Conservation (phyloP, 2,113 vertebrate species). For the Nyctereutes procyonoides region DNA sequence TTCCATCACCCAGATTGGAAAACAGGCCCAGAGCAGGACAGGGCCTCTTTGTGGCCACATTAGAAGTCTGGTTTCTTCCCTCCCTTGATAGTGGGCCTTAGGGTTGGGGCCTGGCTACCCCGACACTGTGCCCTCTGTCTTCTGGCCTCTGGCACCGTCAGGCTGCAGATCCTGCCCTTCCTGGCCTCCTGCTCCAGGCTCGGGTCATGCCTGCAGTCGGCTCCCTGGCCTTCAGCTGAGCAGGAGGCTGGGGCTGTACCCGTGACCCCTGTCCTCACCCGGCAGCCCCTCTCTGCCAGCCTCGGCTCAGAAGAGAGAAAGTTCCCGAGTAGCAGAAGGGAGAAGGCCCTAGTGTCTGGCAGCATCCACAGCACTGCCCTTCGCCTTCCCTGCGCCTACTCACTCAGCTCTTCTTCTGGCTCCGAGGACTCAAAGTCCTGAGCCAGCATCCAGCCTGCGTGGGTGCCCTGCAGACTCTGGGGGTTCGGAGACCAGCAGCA, state of each 20-base stretch:
- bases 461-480: not conserved
- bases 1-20: not conserved
- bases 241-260: not conserved
- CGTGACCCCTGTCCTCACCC: not conserved
- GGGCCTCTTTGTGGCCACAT: not conserved
- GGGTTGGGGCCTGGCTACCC: not conserved
- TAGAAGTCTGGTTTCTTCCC: not conserved
- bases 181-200: not conserved
- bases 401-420: not conserved
- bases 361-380: not conserved
- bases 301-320: not conserved
- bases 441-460: fast-evolving
- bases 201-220: not conserved
- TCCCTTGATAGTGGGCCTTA: not conserved
- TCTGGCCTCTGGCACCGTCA: fast-evolving
- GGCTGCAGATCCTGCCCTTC: not conserved
- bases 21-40: not conserved
- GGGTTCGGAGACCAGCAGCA: not conserved
- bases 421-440: not conserved
- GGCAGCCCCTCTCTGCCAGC: not conserved
- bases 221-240: not conserved
- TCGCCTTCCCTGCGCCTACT: not conserved
- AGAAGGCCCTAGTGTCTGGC: not conserved
- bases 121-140: not conserved
- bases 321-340: not conserved